Percentiles rank a stretch among this genome's conserved stretches.
phyloP scores from a whole-genome alignment of 2,113 vertebrate genomes.

The Todiramphus chloris region DNA sequence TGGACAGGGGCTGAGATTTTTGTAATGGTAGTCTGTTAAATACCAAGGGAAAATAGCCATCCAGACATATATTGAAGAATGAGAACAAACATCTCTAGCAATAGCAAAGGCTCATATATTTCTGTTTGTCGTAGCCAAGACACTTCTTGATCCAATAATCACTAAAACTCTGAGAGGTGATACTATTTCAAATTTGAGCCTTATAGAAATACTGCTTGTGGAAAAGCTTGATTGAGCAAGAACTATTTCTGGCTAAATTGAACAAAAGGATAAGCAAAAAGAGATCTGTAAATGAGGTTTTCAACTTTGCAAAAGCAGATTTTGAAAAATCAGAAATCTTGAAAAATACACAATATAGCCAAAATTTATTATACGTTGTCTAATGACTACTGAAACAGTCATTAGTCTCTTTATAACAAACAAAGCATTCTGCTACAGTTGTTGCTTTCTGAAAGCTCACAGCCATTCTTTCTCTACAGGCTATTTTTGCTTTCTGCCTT shows the following conservation, averaged over 20 bases:
- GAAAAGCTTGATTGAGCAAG: background rate
- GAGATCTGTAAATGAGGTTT: background rate
- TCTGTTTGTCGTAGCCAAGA: constrained; percentile 2
- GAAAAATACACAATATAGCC: background rate
- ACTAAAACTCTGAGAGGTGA: background rate
- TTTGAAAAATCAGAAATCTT: constrained; percentile 22
- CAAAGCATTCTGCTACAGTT: background rate
- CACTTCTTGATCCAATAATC: constrained; percentile 30
- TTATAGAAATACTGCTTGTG: background rate
- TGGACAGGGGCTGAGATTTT: background rate
- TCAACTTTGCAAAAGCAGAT: background rate
- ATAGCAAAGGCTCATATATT: background rate
- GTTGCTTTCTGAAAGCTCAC: background rate
- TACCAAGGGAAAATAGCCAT: background rate
- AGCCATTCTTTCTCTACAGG: background rate
- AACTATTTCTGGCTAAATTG: background rate
- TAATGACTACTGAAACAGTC: constrained; percentile 2
- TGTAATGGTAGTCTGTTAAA: background rate
- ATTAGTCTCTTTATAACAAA: constrained; percentile 4
- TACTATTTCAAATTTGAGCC: background rate
- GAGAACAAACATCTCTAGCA: background rate
- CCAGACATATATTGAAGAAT: background rate
- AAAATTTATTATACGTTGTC: background rate
- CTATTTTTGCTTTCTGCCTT: constrained; percentile 19
- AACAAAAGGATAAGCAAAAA: constrained; percentile 6